These are phyloP conservation scores for Psittacula echo DNA, from an alignment of 2,797 vertebrate species.

Conservation along the genomic window DNA sequence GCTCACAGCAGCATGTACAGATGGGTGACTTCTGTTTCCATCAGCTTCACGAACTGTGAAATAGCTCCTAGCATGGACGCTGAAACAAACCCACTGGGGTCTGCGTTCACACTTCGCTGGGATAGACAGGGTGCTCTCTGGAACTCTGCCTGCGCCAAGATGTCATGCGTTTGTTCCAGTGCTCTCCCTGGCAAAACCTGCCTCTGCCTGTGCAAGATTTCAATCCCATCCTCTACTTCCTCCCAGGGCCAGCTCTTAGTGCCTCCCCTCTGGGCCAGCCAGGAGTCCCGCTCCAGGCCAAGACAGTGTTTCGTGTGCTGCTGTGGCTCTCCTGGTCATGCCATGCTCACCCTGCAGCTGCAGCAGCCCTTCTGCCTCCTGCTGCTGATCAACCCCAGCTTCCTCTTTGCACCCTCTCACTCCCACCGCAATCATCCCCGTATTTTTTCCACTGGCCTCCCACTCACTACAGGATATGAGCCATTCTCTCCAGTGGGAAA, in stretches of 20 bases:
- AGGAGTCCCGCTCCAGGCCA: not conserved
- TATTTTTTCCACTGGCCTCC: not conserved
- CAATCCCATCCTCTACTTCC: not conserved
- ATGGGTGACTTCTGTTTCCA: not conserved
- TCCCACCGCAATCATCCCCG: not conserved
- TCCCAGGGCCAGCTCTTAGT: not conserved
- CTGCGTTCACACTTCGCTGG: not conserved
- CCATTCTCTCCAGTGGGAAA: slow-evolving; percentile 37
- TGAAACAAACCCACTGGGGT: not conserved
- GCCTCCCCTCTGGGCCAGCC: not conserved
- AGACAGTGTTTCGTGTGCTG: not conserved
- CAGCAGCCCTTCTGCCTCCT: not conserved
- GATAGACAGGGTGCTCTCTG: not conserved
- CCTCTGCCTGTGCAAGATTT: not conserved
- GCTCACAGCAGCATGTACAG: not conserved
- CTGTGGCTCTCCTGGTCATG: not conserved
- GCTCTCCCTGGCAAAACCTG: not conserved
- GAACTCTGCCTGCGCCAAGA: not conserved
- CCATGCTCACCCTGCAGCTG: not conserved
- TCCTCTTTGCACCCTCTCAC: not conserved
- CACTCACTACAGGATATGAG: slow-evolving; percentile 43
- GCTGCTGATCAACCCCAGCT: not conserved
- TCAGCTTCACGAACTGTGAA: not conserved
- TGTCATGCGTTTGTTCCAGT: rapidly evolving
- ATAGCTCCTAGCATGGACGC: not conserved